These are phyloP conservation scores for Tolmerus cingulatus DNA, from an alignment of 2,888 invertebrate genomes.

Conservation along the genomic window DNA sequence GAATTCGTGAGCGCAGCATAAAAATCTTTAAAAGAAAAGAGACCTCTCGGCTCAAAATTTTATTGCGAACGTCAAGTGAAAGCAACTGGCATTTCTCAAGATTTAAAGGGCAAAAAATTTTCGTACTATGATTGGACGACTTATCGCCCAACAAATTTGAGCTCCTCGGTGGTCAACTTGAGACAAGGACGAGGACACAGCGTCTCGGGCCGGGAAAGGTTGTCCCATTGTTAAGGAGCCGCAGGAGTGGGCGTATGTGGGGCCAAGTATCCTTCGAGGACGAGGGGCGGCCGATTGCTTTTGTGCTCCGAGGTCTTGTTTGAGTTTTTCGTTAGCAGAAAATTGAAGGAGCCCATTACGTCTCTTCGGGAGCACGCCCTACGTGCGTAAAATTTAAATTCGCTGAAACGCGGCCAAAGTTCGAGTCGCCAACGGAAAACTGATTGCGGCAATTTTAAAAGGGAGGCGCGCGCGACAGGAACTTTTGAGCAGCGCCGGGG, in stretches of 20 bases:
- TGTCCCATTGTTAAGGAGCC: background rate
- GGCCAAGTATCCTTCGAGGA: background rate
- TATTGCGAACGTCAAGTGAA: background rate
- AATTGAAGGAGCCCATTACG: conserved; percentile 37
- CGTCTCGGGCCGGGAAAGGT: background rate
- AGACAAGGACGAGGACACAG: background rate
- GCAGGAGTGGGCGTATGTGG: conserved; percentile 5
- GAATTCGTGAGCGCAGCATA: too few species aligned
- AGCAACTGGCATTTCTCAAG: background rate
- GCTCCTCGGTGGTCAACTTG: background rate
- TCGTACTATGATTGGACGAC: background rate
- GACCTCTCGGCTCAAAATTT: background rate
- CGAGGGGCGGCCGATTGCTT: background rate
- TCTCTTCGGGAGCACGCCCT: background rate
- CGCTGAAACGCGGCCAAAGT: background rate
- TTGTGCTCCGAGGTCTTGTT: conserved; percentile 9
- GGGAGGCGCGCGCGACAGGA: background rate
- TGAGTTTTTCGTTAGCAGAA: conserved; percentile 38
- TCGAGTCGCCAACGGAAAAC: conserved; percentile 21
- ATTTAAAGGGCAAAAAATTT: background rate
- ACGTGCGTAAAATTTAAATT: conserved; percentile 36
- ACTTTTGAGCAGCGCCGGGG: background rate
- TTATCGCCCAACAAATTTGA: background rate
- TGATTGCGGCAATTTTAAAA: conserved; percentile 33
- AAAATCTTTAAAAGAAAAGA: too few species aligned